A percentile compares a stretch with the other conserved stretches of the same genome.
Evolutionary conservation across 2,797 vertebrate genomes (phyloP).

Genomic region (Gambelia wislizenii): DNA sequence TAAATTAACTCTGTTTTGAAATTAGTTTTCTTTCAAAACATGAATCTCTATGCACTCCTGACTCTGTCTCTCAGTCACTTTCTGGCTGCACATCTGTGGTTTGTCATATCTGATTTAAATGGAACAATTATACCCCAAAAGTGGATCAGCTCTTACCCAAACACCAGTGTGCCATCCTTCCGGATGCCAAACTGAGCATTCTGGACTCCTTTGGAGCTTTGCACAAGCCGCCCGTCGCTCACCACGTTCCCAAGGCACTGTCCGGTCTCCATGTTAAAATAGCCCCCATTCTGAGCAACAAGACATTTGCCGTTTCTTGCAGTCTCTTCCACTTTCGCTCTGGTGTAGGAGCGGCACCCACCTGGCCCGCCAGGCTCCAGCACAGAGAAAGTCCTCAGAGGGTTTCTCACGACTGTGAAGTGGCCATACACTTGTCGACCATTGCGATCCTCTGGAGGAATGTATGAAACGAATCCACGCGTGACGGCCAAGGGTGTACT

Average conservation of each 20-base stretch:
- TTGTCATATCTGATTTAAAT: neutral
- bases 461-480: constrained; percentile 80
- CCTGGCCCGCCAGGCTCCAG: constrained; percentile 86
- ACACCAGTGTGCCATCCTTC: constrained; percentile 90
- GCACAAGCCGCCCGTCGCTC: constrained; percentile 84
- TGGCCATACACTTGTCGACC: constrained; percentile 80
- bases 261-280: constrained; percentile 76
- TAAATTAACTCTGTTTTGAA: no score
- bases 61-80: no score
- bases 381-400: constrained; percentile 86
- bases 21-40: no score
- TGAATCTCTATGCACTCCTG: no score
- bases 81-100: neutral
- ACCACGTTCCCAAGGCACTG: constrained; percentile 90
- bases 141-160: constrained; percentile 86
- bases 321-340: constrained; percentile 83
- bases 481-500: constrained; percentile 71
- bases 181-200: constrained; percentile 97
- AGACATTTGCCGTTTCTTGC: constrained; percentile 80
- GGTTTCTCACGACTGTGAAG: constrained; percentile 84
- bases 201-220: constrained; percentile 85
- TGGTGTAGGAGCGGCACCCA: constrained; percentile 78
- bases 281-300: constrained; percentile 92
- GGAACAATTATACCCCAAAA: rapidly evolving
- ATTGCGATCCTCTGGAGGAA: constrained; percentile 3